Conservation (phyloP, 2,797 vertebrate genomes). For the Hirundo rustica region DNA sequence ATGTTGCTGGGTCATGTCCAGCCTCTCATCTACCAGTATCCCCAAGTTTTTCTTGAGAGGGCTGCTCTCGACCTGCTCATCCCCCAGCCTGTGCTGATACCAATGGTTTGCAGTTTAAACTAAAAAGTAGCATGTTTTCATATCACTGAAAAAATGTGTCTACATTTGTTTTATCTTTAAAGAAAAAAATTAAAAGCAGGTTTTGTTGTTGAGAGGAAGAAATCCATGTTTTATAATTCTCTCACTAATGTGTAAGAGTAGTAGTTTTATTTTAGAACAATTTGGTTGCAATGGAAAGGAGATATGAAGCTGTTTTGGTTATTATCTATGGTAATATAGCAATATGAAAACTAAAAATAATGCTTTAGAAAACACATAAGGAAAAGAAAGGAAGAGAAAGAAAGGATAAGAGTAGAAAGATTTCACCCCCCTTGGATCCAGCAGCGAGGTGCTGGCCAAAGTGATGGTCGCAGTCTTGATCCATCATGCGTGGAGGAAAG, state of each 20-base stretch:
- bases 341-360: neutral
- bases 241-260: neutral
- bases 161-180: neutral
- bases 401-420: neutral
- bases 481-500: neutral
- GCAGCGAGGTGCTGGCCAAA: accelerated
- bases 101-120: neutral
- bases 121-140: neutral
- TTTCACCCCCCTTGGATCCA: too few species aligned
- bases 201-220: neutral
- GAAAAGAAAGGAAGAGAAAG: neutral
- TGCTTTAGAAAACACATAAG: neutral
- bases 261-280: neutral
- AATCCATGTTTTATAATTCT: neutral
- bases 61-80: accelerated
- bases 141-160: neutral
- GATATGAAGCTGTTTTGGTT: neutral
- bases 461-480: accelerated
- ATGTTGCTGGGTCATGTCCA: neutral
- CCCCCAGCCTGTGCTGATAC: accelerated
- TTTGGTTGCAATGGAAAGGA: neutral
- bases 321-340: neutral
- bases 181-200: neutral
- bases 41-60: neutral
- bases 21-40: neutral